Conservation (phyloP, 2,113 vertebrate genomes). For the Oreochromis niloticus region DNA sequence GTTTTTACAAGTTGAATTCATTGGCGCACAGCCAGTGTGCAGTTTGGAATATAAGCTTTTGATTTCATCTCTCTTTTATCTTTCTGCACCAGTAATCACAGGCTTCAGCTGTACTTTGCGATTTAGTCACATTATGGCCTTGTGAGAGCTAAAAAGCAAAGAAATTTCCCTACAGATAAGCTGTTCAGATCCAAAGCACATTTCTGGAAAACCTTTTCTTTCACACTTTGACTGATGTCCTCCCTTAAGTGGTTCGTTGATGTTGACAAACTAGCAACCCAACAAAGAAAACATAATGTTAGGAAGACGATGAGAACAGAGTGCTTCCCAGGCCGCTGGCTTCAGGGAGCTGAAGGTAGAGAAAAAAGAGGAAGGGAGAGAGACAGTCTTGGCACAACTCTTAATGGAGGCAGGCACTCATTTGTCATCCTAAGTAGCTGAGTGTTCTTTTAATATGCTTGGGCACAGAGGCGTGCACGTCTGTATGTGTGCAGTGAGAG, state of each 20-base stretch:
- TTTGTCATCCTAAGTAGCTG: slow-evolving; percentile 58
- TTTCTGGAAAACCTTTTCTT: background rate
- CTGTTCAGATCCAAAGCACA: background rate
- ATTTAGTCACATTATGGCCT: background rate
- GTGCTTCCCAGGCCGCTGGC: background rate
- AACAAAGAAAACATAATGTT: background rate
- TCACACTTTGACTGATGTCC: background rate
- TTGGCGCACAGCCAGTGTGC: background rate
- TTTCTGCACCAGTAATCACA: background rate
- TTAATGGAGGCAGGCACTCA: slow-evolving; percentile 21
- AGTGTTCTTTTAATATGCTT: slow-evolving; percentile 56
- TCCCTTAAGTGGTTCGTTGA: background rate
- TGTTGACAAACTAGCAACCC: background rate
- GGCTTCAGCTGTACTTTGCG: background rate
- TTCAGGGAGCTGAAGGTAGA: background rate
- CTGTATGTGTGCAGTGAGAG: background rate
- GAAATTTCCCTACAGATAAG: background rate
- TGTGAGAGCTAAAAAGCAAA: background rate
- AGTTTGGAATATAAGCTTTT: background rate
- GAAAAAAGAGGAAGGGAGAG: background rate
- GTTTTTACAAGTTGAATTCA: background rate
- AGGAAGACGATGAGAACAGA: background rate
- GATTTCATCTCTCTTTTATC: background rate
- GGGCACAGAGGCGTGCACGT: slow-evolving; percentile 33
- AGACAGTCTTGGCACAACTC: slow-evolving; percentile 1